A percentile compares a stretch with the other conserved stretches of the same genome.
Evolutionary conservation across 2,113 vertebrate genomes (phyloP).

Genomic region (Neolamprologus variostigma): DNA sequence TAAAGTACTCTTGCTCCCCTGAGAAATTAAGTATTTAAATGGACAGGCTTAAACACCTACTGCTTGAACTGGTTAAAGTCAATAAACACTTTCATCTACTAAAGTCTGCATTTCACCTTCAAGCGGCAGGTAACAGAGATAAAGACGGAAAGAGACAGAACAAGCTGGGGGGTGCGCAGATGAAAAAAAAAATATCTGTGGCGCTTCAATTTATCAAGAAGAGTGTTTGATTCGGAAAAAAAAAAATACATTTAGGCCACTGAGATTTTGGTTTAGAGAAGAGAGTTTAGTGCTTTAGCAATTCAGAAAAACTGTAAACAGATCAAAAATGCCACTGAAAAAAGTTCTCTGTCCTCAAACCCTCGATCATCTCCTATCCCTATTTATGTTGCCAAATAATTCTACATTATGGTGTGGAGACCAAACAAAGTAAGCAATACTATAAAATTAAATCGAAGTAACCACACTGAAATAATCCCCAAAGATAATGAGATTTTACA

Average conservation of each 20-base stretch:
- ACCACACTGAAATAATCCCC: not conserved
- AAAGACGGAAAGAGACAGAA: not conserved
- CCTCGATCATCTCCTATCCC: not conserved
- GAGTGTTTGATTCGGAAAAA: rapidly evolving
- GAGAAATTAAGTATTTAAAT: conserved; percentile 5
- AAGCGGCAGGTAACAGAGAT: not conserved
- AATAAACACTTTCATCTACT: conserved; percentile 21
- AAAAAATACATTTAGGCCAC: not conserved
- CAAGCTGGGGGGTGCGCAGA: not conserved
- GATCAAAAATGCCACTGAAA: not conserved
- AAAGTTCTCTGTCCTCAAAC: not conserved
- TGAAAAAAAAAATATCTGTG: not conserved
- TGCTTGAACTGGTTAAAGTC: conserved; percentile 20
- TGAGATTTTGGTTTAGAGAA: not conserved
- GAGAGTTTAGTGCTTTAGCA: not conserved
- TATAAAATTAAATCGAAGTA: not conserved
- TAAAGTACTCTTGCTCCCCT: not conserved
- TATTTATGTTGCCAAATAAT: not conserved
- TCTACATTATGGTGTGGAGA: not conserved
- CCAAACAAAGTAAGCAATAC: not conserved
- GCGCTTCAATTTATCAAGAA: conserved; percentile 4
- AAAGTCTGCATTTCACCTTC: not conserved
- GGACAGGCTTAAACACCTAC: not conserved
- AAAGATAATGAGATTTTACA: not conserved
- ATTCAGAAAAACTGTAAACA: not conserved